A percentile compares a stretch with the other conserved stretches of the same genome.
phyloP scores from a whole-genome alignment of 2,113 vertebrate species.

The Notarius quadriscutis region DNA sequence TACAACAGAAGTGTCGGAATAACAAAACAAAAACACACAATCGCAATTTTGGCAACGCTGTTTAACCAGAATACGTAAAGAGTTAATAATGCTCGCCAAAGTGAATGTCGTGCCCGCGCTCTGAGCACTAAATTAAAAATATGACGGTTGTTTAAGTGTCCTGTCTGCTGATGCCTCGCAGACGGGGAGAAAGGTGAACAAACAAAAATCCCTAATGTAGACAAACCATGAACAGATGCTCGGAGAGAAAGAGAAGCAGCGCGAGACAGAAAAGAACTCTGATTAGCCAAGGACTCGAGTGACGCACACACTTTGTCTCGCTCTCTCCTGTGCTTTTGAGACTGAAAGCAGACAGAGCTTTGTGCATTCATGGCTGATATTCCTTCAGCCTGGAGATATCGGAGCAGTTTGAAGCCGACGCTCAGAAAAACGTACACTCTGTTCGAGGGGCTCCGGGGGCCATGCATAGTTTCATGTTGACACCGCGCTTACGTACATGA shows the following conservation, averaged over 20 bases:
- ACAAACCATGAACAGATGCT: conserved; percentile 52
- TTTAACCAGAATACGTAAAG: background rate
- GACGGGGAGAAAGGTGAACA: conserved; percentile 56
- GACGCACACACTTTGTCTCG: conserved; percentile 36
- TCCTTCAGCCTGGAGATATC: conserved; percentile 48
- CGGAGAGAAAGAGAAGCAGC: conserved; percentile 37
- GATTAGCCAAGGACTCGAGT: conserved; percentile 61
- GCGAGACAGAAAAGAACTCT: conserved; percentile 17
- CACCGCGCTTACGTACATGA: background rate
- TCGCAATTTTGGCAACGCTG: background rate
- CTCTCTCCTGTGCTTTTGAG: conserved; percentile 9
- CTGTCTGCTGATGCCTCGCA: conserved; percentile 71
- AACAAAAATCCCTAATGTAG: conserved; percentile 53
- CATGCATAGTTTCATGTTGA: background rate
- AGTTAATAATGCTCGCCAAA: conserved; percentile 89
- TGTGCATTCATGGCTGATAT: conserved; percentile 63
- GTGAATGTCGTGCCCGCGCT: conserved; percentile 63
- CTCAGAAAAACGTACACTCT: background rate
- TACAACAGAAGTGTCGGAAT: background rate
- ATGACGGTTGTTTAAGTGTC: conserved; percentile 61
- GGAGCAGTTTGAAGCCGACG: conserved; percentile 38
- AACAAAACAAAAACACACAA: background rate
- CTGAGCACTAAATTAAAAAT: background rate
- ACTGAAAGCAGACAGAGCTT: conserved; percentile 52
- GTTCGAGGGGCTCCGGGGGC: background rate